These are phyloP conservation scores for Triplophysa bombifrons DNA, from an alignment of 2,797 vertebrate genomes.

Conservation along the genomic window DNA sequence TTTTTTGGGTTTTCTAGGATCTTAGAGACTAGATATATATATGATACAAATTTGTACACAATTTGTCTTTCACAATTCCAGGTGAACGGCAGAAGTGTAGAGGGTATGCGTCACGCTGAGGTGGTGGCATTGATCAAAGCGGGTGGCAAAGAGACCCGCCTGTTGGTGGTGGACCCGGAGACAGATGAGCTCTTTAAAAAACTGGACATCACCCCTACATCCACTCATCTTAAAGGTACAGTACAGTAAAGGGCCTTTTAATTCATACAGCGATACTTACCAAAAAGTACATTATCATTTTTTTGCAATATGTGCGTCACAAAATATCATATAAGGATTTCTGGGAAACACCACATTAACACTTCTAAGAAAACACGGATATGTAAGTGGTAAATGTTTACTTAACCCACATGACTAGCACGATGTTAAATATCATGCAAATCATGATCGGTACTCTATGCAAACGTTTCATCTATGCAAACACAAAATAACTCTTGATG, in stretches of 20 bases:
- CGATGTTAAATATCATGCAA: constrained; percentile 11
- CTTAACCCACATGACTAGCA: neutral
- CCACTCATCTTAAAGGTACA: constrained; percentile 83
- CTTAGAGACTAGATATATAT: neutral
- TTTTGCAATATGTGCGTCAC: neutral
- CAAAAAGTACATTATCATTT: neutral
- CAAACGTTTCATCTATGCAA: neutral
- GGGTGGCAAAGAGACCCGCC: constrained; percentile 76
- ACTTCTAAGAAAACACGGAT: neutral
- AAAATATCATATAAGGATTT: neutral
- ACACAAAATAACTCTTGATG: neutral
- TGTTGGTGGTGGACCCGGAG: constrained; percentile 89
- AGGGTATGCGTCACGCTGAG: constrained; percentile 85
- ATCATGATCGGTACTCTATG: neutral
- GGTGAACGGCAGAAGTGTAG: constrained; percentile 89
- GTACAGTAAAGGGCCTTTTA: neutral
- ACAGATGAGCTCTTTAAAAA: constrained; percentile 82
- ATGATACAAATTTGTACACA: too few relatives aligned
- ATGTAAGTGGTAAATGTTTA: neutral
- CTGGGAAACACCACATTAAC: constrained; percentile 50
- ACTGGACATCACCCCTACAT: constrained; percentile 80
- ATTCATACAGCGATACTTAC: neutral
- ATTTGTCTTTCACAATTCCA: constrained; percentile 59
- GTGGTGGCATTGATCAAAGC: constrained; percentile 88
- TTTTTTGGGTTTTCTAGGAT: too few relatives aligned